These are phyloP conservation scores for Agriotes lineatus DNA, from an alignment of 2,888 invertebrate genomes.

Conservation along the genomic window DNA sequence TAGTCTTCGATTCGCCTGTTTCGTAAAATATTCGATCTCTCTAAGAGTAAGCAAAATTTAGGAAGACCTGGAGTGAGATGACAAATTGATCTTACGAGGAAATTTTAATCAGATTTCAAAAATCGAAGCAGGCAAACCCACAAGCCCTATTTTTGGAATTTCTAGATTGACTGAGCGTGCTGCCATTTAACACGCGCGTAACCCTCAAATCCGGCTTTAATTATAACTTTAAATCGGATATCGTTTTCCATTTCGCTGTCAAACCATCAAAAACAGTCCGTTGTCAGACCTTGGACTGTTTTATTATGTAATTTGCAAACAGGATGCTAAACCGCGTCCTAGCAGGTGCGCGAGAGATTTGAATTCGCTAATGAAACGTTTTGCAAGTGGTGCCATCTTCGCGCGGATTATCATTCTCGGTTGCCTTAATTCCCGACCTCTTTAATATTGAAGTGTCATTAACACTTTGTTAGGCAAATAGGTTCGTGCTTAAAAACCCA, in stretches of 20 bases:
- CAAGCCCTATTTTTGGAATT: no score
- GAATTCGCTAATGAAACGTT: conserved; percentile 17
- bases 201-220: no score
- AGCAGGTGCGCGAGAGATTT: conserved; percentile 15
- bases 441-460: conserved; percentile 10
- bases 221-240: no score
- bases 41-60: no score
- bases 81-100: no score
- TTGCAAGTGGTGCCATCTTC: conserved; percentile 13
- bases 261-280: background rate
- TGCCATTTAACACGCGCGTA: no score
- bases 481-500: conserved; percentile 17
- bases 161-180: no score
- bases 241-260: background rate
- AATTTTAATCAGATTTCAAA: no score
- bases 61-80: no score
- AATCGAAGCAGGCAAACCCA: no score
- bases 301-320: conserved; percentile 18
- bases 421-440: conserved; percentile 12
- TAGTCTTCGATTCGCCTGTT: no score
- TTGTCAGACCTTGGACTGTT: background rate
- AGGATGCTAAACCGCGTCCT: conserved; percentile 3
- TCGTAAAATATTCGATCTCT: no score
- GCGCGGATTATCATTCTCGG: conserved; percentile 15
- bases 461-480: conserved; percentile 19